These are phyloP conservation scores for Phaenicophaeus curvirostris DNA, from an alignment of 2,797 vertebrate genomes.

Conservation along the genomic window DNA sequence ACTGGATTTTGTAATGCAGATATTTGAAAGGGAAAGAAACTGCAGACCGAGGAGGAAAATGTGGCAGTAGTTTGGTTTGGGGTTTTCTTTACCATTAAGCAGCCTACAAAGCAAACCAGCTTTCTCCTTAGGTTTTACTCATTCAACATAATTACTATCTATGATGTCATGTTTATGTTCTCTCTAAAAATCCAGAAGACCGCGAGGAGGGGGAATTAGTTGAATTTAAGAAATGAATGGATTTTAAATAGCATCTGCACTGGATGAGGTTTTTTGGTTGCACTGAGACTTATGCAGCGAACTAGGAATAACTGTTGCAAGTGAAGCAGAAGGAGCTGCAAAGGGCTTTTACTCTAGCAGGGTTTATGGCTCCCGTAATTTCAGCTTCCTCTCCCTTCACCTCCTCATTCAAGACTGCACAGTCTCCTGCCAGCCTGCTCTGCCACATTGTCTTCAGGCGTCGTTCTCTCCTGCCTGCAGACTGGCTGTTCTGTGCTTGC, in stretches of 20 bases:
- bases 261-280: background rate
- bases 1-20: background rate
- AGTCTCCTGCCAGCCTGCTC: background rate
- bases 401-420: background rate
- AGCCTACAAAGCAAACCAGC: background rate
- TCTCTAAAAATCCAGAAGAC: background rate
- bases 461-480: fast-evolving
- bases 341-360: background rate
- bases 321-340: background rate
- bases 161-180: background rate
- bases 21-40: background rate
- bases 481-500: background rate
- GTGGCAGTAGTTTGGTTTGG: too few relatives aligned
- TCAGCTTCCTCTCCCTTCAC: background rate
- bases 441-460: background rate
- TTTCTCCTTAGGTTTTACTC: background rate
- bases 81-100: background rate
- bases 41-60: background rate
- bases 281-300: background rate
- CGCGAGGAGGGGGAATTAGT: background rate
- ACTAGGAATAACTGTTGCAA: fast-evolving
- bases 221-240: background rate
- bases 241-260: background rate
- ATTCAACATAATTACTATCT: too few relatives aligned
- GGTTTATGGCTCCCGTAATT: background rate